These are phyloP conservation scores for Imbricaverruca yamaguchii DNA, from an alignment of 2,888 invertebrate genomes.

Conservation along the genomic window DNA sequence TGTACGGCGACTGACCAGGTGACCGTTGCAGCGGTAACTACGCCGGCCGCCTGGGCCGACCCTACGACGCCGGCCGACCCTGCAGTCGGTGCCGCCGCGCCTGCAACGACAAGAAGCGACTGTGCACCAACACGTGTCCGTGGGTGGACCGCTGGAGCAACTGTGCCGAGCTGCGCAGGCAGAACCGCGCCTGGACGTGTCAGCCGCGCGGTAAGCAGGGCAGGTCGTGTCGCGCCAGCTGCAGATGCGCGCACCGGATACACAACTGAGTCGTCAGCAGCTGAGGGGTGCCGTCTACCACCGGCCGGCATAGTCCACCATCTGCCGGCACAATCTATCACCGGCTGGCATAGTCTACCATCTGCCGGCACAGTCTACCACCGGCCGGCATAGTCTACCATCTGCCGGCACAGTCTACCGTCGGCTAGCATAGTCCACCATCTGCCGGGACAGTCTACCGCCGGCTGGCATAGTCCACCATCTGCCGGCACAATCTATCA, in stretches of 20 bases:
- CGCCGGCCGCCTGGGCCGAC: constrained; percentile 53
- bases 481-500: too few relatives aligned
- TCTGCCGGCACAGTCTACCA: too few relatives aligned
- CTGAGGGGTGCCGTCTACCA: constrained; percentile 15
- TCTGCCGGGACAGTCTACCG: too few relatives aligned
- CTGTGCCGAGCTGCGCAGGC: constrained; percentile 55
- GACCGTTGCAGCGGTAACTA: constrained; percentile 57
- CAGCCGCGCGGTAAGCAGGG: not conserved
- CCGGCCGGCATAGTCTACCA: too few relatives aligned
- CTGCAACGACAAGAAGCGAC: constrained; percentile 50
- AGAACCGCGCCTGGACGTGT: constrained; percentile 56
- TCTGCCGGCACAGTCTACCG: too few relatives aligned
- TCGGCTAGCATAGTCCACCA: too few relatives aligned
- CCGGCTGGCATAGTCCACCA: too few relatives aligned
- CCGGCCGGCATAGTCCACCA: too few relatives aligned
- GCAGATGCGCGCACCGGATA: constrained; percentile 30
- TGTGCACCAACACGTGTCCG: constrained; percentile 67
- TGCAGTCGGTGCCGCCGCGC: constrained; percentile 58
- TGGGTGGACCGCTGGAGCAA: constrained; percentile 63
- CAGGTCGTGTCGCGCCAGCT: constrained; percentile 31
- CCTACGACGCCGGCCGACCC: constrained; percentile 54
- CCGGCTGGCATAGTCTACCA: too few relatives aligned
- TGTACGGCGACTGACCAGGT: too few relatives aligned
- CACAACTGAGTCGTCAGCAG: not conserved
- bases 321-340: too few relatives aligned